Conservation (phyloP, 2,888 invertebrate species). For the Prosapia bicincta region DNA sequence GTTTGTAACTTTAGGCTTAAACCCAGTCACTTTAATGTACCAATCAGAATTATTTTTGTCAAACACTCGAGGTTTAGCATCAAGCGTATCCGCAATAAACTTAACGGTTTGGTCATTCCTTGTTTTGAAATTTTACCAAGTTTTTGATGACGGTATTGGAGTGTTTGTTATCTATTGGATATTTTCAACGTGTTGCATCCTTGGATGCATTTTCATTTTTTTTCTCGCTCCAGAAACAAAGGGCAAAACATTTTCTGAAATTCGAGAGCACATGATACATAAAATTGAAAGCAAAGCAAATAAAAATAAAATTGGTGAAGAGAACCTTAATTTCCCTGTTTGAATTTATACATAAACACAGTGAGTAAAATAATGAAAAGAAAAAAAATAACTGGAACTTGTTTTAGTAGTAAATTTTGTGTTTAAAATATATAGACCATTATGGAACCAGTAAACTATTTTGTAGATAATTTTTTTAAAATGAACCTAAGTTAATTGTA, state of each 20-base stretch:
- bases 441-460: too few species aligned
- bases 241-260: slow-evolving; percentile 64
- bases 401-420: too few species aligned
- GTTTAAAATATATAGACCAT: too few species aligned
- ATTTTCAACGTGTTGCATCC: slow-evolving; percentile 30
- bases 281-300: neutral
- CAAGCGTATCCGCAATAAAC: slow-evolving; percentile 55
- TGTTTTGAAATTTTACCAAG: slow-evolving; percentile 54
- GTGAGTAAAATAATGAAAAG: too few species aligned
- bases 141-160: slow-evolving; percentile 32
- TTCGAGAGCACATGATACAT: slow-evolving; percentile 45
- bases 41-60: slow-evolving; percentile 62
- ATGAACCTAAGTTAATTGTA: too few species aligned
- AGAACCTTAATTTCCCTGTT: neutral
- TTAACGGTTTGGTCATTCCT: slow-evolving; percentile 55
- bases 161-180: slow-evolving; percentile 33
- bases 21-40: slow-evolving; percentile 55
- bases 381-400: too few species aligned
- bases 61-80: slow-evolving; percentile 58
- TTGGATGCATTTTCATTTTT: slow-evolving; percentile 32
- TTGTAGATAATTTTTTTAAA: too few species aligned
- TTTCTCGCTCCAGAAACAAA: slow-evolving; percentile 59
- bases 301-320: neutral
- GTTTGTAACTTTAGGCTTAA: slow-evolving; percentile 56
- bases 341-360: too few species aligned